Conservation (phyloP, 2,113 vertebrate genomes). For the Elgaria multicarinata region DNA sequence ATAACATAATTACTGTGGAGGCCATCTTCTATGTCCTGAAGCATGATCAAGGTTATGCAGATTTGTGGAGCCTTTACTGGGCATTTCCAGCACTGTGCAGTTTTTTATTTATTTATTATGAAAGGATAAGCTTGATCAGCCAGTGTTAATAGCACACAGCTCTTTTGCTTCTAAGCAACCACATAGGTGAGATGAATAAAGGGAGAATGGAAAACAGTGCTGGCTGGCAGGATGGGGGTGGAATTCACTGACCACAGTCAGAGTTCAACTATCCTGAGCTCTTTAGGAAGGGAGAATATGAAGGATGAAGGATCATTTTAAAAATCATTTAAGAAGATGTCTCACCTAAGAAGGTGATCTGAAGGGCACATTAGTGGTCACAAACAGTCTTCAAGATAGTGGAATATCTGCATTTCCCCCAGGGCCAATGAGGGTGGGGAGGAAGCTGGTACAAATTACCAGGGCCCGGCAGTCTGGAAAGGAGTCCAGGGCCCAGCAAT, state of each 20-base stretch:
- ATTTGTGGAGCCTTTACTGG: background rate
- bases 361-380: background rate
- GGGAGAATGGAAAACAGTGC: background rate
- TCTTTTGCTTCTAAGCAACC: slow-evolving; percentile 17
- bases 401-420: background rate
- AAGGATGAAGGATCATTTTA: background rate
- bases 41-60: background rate
- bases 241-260: background rate
- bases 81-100: background rate
- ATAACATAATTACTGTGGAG: background rate
- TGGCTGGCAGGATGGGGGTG: background rate
- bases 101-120: background rate
- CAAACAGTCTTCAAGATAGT: background rate
- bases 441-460: too few relatives aligned
- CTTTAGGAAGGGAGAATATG: background rate
- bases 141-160: background rate
- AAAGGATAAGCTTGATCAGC: background rate
- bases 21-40: background rate
- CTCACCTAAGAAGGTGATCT: background rate
- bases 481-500: too few relatives aligned
- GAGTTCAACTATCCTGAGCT: background rate
- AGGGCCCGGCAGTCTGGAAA: too few relatives aligned
- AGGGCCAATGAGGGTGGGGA: too few relatives aligned
- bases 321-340: background rate
- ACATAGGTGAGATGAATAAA: background rate